Percentiles rank a stretch among this genome's conserved stretches.
Evolutionary conservation across 2,797 vertebrate species (phyloP).

Genomic region (Squalus acanthias): DNA sequence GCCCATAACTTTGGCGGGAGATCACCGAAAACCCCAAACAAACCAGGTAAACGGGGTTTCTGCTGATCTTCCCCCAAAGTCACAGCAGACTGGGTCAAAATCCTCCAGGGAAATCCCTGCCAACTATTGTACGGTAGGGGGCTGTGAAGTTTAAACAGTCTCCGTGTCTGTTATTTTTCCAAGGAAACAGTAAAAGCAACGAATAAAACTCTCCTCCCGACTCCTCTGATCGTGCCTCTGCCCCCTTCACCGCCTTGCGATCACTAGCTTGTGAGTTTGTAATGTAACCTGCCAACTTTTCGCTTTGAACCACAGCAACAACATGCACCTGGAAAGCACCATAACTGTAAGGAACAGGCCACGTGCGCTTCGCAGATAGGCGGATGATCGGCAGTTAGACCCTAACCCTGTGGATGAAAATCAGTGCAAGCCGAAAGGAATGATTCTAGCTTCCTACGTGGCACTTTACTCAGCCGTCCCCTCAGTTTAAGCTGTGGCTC

Average conservation of each 20-base stretch:
- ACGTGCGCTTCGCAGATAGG: neutral
- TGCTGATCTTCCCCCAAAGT: neutral
- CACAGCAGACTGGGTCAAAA: no score
- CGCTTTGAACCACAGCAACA: neutral
- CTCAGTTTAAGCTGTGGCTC: neutral
- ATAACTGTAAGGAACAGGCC: neutral
- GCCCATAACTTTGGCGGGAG: neutral
- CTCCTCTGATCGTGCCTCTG: neutral
- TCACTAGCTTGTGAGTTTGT: neutral
- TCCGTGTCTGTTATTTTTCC: neutral
- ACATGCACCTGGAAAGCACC: no score
- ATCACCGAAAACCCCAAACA: neutral
- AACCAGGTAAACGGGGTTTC: neutral
- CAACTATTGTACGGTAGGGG: neutral
- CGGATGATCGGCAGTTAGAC: neutral
- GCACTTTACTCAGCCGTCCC: neutral
- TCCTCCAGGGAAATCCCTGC: neutral
- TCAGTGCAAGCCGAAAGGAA: neutral
- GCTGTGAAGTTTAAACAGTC: neutral
- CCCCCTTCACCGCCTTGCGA: neutral
- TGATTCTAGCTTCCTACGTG: neutral
- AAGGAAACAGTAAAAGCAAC: neutral
- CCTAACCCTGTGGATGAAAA: neutral
- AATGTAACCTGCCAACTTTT: neutral
- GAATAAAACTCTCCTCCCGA: no score